Conservation (phyloP, 2,113 vertebrate species). For the Anguilla rostrata region DNA sequence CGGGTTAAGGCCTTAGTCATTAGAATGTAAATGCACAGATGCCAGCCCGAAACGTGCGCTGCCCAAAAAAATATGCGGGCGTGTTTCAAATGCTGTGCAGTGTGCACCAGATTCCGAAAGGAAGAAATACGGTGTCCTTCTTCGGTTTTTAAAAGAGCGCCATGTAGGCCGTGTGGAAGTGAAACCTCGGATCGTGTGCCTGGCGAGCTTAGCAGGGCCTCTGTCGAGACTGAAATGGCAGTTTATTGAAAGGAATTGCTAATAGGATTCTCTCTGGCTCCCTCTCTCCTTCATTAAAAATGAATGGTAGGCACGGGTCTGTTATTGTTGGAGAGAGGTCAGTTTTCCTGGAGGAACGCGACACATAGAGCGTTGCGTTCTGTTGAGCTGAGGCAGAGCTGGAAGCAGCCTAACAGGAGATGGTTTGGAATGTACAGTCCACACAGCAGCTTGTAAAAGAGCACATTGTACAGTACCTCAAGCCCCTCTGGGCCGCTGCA, state of each 20-base stretch:
- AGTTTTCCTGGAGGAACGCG: neutral
- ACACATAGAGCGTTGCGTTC: neutral
- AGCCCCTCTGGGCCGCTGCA: neutral
- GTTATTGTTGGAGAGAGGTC: conserved; percentile 13
- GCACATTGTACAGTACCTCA: neutral
- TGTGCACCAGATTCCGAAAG: conserved; percentile 34
- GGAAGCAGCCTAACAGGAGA: neutral
- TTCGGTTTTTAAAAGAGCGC: conserved; percentile 42
- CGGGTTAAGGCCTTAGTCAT: neutral
- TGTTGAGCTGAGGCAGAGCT: neutral
- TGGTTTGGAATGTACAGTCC: neutral
- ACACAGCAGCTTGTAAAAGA: neutral
- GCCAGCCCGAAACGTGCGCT: neutral
- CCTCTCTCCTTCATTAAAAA: conserved; percentile 19
- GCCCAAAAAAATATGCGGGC: neutral
- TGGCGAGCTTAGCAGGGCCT: conserved; percentile 47
- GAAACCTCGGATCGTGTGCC: conserved; percentile 45
- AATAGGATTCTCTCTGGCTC: conserved; percentile 37
- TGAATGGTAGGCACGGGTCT: conserved; percentile 6
- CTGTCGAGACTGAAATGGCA: conserved; percentile 46
- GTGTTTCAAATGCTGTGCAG: conserved; percentile 34
- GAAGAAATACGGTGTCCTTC: conserved; percentile 43
- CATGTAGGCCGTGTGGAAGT: conserved; percentile 44
- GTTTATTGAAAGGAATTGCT: conserved; percentile 65
- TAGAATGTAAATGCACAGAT: conserved; percentile 27